A percentile compares a stretch with the other conserved stretches of the same genome.
phyloP scores from a whole-genome alignment of 1,140 invertebrate genomes.

The Matsumurasca onukii region DNA sequence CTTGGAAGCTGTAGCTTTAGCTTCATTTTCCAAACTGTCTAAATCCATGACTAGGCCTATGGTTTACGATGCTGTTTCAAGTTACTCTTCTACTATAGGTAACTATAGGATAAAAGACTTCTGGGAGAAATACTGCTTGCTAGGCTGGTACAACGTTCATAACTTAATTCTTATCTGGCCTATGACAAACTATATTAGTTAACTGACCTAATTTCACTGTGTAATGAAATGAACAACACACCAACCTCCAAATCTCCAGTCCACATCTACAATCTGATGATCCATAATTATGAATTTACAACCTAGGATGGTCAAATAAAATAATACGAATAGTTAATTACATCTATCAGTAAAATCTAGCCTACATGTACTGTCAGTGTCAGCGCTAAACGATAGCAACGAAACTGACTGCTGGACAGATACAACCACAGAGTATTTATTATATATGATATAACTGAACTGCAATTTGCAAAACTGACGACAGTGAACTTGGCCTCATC shows the following conservation, averaged over 20 bases:
- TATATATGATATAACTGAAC: too few species aligned
- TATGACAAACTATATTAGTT: neutral
- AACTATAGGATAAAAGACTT: neutral
- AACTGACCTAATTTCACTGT: neutral
- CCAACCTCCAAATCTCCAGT: slow-evolving; percentile 24
- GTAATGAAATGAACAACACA: neutral
- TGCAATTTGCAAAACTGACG: too few species aligned
- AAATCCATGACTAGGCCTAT: slow-evolving; percentile 41
- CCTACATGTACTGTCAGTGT: too few species aligned
- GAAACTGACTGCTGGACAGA: too few species aligned
- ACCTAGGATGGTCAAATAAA: too few species aligned
- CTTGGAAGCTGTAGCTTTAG: slow-evolving; percentile 79
- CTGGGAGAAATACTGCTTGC: neutral
- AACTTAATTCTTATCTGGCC: neutral
- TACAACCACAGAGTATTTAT: too few species aligned
- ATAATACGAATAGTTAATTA: too few species aligned
- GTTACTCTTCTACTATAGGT: neutral
- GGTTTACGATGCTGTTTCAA: too few species aligned
- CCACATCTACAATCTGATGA: slow-evolving; percentile 6
- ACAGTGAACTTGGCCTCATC: too few species aligned
- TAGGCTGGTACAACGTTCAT: neutral
- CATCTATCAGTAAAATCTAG: too few species aligned
- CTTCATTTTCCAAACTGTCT: slow-evolving; percentile 76
- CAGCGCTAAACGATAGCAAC: too few species aligned
- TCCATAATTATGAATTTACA: too few species aligned